phyloP scores from a whole-genome alignment of 2,888 invertebrate genomes.

The Ophonus ardosiacus region DNA sequence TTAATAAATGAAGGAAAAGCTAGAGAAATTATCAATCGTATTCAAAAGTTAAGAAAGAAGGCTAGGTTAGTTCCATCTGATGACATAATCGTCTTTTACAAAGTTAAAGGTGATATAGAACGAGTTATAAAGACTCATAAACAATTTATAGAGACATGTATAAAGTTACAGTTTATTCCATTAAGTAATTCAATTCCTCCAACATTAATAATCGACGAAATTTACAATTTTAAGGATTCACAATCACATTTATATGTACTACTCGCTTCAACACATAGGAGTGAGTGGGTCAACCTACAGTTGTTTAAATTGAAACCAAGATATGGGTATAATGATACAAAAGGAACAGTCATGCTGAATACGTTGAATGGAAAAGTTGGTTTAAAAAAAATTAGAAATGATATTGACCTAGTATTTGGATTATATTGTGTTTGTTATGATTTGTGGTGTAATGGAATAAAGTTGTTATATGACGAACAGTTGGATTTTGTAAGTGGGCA shows the following conservation, averaged over 20 bases:
- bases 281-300: slow-evolving; percentile 83
- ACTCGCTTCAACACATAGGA: not conserved
- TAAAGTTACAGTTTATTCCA: slow-evolving; percentile 86
- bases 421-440: slow-evolving; percentile 79
- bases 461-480: slow-evolving; percentile 72
- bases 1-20: slow-evolving; percentile 97
- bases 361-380: slow-evolving; percentile 79
- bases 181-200: slow-evolving; percentile 68
- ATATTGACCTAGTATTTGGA: slow-evolving; percentile 84
- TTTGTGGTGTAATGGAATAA: slow-evolving; percentile 76
- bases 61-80: slow-evolving; percentile 95
- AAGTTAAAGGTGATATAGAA: slow-evolving; percentile 81
- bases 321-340: slow-evolving; percentile 77
- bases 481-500: slow-evolving; percentile 75
- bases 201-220: slow-evolving; percentile 82
- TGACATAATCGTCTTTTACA: slow-evolving; percentile 89
- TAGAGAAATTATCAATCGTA: slow-evolving; percentile 95
- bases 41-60: slow-evolving; percentile 97
- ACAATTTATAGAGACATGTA: slow-evolving; percentile 88
- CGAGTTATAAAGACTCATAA: slow-evolving; percentile 82
- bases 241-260: slow-evolving; percentile 73
- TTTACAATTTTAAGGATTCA: slow-evolving; percentile 85
- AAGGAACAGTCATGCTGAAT: slow-evolving; percentile 85
- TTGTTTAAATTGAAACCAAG: slow-evolving; percentile 80
- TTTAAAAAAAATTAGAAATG: slow-evolving; percentile 78